phyloP scores from a whole-genome alignment of 2,888 invertebrate species.

The Thalpophila matura region DNA sequence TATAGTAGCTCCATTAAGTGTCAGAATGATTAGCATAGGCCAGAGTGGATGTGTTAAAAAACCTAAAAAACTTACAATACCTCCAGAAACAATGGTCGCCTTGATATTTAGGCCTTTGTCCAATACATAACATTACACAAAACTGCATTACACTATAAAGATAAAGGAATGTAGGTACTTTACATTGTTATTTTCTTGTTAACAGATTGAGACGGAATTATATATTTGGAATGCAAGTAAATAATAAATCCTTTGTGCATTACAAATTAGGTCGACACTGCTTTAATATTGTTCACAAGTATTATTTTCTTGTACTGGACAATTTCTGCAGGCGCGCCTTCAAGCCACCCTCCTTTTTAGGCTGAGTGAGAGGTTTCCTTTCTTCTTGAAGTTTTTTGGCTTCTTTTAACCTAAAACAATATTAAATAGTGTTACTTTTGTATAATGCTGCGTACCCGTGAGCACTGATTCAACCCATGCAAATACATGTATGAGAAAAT shows the following conservation, averaged over 20 bases:
- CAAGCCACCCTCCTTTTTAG: slow-evolving; percentile 92
- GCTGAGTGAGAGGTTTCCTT: slow-evolving; percentile 89
- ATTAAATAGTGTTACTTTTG: background rate
- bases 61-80: background rate
- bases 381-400: slow-evolving; percentile 91
- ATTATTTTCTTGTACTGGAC: slow-evolving; percentile 80
- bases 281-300: slow-evolving; percentile 16
- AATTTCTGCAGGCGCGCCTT: slow-evolving; percentile 92
- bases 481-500: no score
- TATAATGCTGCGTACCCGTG: no score
- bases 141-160: slow-evolving; percentile 32
- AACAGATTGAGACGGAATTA: slow-evolving; percentile 45
- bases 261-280: slow-evolving; percentile 27
- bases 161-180: slow-evolving; percentile 35
- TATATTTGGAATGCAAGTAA: slow-evolving; percentile 51
- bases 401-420: slow-evolving; percentile 89
- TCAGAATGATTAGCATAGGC: slow-evolving; percentile 20
- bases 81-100: background rate
- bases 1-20: slow-evolving; percentile 15
- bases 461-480: no score
- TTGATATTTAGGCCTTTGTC: slow-evolving; percentile 50
- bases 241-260: slow-evolving; percentile 54
- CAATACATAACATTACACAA: slow-evolving; percentile 31
- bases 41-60: slow-evolving; percentile 1
- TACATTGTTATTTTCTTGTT: slow-evolving; percentile 26